phyloP scores from a whole-genome alignment of 2,113 vertebrate genomes.

The Arizona elegans region DNA sequence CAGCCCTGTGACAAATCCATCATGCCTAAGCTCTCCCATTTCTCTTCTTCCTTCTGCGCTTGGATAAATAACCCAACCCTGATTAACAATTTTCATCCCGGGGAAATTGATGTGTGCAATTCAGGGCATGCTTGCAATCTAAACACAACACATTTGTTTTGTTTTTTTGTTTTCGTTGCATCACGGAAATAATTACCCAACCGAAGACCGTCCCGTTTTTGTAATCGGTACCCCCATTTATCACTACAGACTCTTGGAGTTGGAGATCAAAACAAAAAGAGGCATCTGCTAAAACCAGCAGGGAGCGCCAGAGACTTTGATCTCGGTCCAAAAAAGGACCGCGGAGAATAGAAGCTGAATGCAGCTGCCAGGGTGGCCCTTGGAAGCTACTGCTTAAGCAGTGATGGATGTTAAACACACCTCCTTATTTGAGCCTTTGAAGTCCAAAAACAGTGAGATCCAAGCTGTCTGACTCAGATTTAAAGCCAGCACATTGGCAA shows the following conservation, averaged over 20 bases:
- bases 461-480: background rate
- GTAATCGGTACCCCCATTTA: background rate
- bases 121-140: too few relatives aligned
- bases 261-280: background rate
- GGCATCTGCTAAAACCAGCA: background rate
- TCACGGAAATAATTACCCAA: background rate
- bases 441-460: background rate
- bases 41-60: background rate
- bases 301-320: background rate
- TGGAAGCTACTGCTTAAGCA: background rate
- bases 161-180: background rate
- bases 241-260: background rate
- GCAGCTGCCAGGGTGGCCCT: too few relatives aligned
- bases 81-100: background rate
- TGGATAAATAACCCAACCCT: background rate
- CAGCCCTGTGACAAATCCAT: background rate
- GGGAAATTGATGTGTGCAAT: background rate
- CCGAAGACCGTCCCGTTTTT: background rate
- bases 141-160: background rate
- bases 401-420: too few relatives aligned
- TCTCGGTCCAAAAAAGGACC: background rate
- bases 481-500: too few relatives aligned
- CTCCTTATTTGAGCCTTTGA: background rate
- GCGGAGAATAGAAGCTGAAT: background rate
- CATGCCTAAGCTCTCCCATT: background rate